Percentiles rank a stretch among this genome's conserved stretches.
These are phyloP conservation scores for Scaptomyza cyrtandrae DNA, from an alignment of 2,888 invertebrate species.

Conservation along the genomic window DNA sequence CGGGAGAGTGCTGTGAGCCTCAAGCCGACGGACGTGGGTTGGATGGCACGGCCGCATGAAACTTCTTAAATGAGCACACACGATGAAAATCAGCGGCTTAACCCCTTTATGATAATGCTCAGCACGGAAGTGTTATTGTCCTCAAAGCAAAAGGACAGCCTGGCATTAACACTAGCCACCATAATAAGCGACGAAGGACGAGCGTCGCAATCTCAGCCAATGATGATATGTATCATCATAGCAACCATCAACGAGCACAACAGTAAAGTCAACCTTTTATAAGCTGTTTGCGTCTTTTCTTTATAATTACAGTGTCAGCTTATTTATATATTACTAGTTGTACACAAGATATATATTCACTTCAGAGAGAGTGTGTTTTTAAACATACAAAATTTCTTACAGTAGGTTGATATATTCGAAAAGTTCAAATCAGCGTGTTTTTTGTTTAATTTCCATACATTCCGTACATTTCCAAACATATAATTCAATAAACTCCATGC, in stretches of 20 bases:
- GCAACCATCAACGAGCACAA: conserved; percentile 48
- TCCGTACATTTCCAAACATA: no score
- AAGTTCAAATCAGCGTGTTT: no score
- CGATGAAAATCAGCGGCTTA: conserved; percentile 81
- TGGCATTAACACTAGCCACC: conserved; percentile 68
- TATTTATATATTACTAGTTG: neutral
- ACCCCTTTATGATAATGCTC: conserved; percentile 82
- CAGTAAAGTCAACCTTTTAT: conserved; percentile 34
- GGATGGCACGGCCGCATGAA: conserved; percentile 40
- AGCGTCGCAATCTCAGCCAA: conserved; percentile 65
- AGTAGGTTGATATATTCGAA: neutral
- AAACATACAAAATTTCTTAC: neutral
- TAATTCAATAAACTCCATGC: no score
- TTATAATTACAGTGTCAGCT: conserved; percentile 40
- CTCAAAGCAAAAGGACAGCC: conserved; percentile 79
- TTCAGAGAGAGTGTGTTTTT: neutral
- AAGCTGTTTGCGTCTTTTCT: conserved; percentile 23
- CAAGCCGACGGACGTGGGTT: conserved; percentile 19
- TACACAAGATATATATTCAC: neutral
- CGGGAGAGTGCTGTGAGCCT: conserved; percentile 39
- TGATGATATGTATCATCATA: conserved; percentile 64
- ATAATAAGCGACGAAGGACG: conserved; percentile 52
- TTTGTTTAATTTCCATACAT: no score
- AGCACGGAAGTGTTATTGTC: conserved; percentile 81
- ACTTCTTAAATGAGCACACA: conserved; percentile 79